A percentile compares a stretch with the other conserved stretches of the same genome.
Evolutionary conservation across 2,113 vertebrate species (phyloP).

Genomic region (human): DNA sequence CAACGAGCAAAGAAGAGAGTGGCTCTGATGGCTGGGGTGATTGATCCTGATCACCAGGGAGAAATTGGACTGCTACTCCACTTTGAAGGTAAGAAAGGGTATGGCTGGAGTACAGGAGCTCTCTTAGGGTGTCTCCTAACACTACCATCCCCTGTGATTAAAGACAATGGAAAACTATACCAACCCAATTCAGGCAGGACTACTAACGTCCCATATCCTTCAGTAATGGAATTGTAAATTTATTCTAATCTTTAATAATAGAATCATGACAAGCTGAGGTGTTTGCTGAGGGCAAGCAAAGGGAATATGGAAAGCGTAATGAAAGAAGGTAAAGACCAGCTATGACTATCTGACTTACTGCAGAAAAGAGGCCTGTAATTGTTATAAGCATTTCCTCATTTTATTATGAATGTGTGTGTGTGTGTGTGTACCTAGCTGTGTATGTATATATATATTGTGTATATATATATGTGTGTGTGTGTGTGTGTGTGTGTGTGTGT

Average conservation of each 20-base stretch:
- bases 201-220: neutral
- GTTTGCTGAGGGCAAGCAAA: neutral
- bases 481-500: no score
- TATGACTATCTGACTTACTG: neutral
- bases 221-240: neutral
- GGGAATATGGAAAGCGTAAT: neutral
- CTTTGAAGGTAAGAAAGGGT: neutral
- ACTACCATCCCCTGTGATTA: neutral
- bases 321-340: neutral
- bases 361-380: neutral
- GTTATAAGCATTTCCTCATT: neutral
- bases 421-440: accelerated
- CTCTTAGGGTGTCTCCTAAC: neutral
- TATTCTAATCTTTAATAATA: neutral
- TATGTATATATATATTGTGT: neutral
- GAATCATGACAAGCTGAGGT: neutral
- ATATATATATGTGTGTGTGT: no score
- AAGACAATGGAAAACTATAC: constrained; percentile 8
- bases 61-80: neutral
- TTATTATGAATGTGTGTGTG: neutral
- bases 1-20: neutral
- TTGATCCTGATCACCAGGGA: neutral
- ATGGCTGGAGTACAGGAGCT: neutral
- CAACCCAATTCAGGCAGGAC: neutral
- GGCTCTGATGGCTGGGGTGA: neutral